Conservation (phyloP, 2,113 vertebrate genomes). For the Odobenus rosmarus region DNA sequence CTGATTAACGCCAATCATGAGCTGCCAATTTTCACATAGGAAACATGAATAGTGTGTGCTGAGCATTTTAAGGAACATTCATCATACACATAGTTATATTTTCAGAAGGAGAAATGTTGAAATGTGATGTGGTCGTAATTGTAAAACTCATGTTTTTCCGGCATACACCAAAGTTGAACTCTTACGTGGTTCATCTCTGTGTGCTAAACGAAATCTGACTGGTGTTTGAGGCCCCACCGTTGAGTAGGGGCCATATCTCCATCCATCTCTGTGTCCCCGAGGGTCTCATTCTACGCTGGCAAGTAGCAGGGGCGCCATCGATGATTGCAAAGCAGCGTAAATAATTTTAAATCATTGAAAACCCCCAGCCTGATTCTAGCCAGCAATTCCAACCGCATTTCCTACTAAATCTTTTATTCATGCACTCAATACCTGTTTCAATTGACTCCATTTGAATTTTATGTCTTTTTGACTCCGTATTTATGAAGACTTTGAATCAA, state of each 20-base stretch:
- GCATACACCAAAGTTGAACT: neutral
- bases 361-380: neutral
- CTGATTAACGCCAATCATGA: neutral
- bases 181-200: neutral
- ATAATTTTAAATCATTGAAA: neutral
- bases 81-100: neutral
- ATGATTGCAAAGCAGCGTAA: neutral
- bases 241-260: neutral
- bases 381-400: neutral
- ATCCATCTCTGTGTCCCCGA: neutral
- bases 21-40: neutral
- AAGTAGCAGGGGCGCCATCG: neutral
- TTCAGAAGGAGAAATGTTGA: neutral
- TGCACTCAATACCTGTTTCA: neutral
- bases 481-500: neutral
- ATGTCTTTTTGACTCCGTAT: conserved; percentile 9
- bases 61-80: neutral
- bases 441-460: neutral
- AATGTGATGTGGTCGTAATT: neutral
- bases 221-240: accelerated
- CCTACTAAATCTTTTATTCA: conserved; percentile 32
- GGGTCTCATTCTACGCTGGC: neutral
- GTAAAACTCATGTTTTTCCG: neutral
- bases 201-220: neutral
- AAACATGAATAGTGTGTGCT: neutral